Conservation (phyloP, 2,797 vertebrate species). For the Gambusia yucatana region DNA sequence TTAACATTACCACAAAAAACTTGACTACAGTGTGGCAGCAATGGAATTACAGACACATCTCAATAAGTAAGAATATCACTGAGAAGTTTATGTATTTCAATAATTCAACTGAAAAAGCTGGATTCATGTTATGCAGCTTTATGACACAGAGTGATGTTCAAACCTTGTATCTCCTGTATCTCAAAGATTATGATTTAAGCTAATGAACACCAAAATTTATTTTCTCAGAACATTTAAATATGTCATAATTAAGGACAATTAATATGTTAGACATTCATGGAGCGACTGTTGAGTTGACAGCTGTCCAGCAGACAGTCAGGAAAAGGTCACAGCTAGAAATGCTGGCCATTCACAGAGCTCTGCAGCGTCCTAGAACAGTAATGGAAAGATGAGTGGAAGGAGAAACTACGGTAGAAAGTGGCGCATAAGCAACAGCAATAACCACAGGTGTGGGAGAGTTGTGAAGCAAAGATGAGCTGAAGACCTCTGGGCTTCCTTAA, state of each 20-base stretch:
- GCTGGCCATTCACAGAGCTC: background rate
- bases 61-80: background rate
- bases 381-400: background rate
- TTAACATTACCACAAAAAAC: conserved; percentile 50
- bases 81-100: background rate
- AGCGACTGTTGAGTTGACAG: background rate
- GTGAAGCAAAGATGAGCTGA: background rate
- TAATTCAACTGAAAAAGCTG: background rate
- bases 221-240: conserved; percentile 3
- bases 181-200: background rate
- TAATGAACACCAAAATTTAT: background rate
- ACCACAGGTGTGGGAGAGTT: background rate
- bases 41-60: conserved; percentile 14
- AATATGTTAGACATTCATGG: background rate
- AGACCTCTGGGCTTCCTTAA: background rate
- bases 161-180: background rate
- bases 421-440: background rate
- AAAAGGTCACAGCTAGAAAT: background rate
- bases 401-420: background rate
- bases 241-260: background rate
- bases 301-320: background rate
- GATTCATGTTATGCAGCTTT: background rate
- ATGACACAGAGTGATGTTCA: background rate
- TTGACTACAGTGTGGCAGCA: conserved; percentile 47
- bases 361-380: background rate